These are phyloP conservation scores for Dryadula phaetusa DNA, from an alignment of 2,888 invertebrate species.

Conservation along the genomic window DNA sequence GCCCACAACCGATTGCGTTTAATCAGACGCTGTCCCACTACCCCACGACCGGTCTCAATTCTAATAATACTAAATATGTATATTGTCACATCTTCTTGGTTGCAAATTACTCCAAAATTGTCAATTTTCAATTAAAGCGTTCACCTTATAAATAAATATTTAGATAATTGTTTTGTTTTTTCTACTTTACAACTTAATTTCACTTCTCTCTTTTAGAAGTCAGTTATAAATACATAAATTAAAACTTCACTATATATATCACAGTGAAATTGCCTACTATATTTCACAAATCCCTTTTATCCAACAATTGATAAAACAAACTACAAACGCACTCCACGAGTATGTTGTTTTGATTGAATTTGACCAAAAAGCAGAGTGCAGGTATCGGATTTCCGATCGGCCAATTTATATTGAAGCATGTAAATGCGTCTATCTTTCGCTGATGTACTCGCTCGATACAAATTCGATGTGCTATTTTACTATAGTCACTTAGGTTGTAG, in stretches of 20 bases:
- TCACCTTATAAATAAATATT: too few species aligned
- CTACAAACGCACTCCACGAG: constrained; percentile 22
- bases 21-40: too few species aligned
- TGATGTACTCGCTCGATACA: background rate
- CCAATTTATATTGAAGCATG: constrained; percentile 18
- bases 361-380: constrained; percentile 26
- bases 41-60: too few species aligned
- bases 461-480: background rate
- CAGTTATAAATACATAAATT: too few species aligned
- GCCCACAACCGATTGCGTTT: too few species aligned
- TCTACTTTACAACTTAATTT: too few species aligned
- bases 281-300: background rate
- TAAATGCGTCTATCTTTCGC: constrained; percentile 4
- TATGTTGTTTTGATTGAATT: constrained; percentile 41
- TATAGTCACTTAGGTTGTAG: background rate
- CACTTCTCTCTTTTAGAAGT: too few species aligned
- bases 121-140: too few species aligned
- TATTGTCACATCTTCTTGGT: too few species aligned
- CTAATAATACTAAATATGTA: too few species aligned
- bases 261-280: background rate
- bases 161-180: too few species aligned
- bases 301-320: constrained; percentile 30
- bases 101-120: too few species aligned
- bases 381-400: constrained; percentile 26
- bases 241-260: background rate